These are phyloP conservation scores for Ptychobarbus kaznakovi DNA, from an alignment of 2,797 vertebrate genomes.

Conservation along the genomic window DNA sequence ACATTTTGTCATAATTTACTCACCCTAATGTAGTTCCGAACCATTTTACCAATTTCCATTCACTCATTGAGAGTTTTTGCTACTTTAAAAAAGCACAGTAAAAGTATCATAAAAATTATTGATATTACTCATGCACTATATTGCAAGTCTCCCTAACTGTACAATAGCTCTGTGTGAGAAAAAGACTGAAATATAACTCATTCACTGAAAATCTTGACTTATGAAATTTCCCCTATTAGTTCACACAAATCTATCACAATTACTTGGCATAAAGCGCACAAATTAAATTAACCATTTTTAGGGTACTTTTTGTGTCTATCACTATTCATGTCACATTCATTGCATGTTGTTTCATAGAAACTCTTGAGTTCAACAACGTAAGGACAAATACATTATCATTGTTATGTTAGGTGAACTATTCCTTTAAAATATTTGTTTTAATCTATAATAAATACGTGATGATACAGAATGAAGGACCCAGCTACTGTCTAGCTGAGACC, in stretches of 20 bases:
- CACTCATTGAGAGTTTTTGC: background rate
- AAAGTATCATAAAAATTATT: background rate
- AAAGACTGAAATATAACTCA: no score
- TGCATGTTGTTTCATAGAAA: background rate
- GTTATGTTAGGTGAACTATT: slow-evolving; percentile 12
- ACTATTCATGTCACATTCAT: background rate
- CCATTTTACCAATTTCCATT: background rate
- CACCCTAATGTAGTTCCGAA: background rate
- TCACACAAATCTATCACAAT: background rate
- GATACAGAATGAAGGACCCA: slow-evolving; percentile 20
- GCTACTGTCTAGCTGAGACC: slow-evolving; percentile 31
- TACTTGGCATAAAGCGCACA: background rate
- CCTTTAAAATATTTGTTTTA: slow-evolving; percentile 10
- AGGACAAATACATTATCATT: background rate
- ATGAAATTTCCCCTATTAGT: background rate
- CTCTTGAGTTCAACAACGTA: no score
- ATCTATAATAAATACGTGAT: slow-evolving; percentile 30
- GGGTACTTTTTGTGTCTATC: background rate
- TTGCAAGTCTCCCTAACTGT: background rate
- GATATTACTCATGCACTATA: background rate
- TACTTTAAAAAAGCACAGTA: background rate
- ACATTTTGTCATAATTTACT: background rate
- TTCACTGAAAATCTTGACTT: background rate
- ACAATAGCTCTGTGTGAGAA: background rate
- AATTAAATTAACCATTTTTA: background rate